Evolutionary conservation across 2,113 vertebrate species (phyloP), one percentile per base, ranked within the genome.

Genomic region (Malaclemys terrapin): DNA sequence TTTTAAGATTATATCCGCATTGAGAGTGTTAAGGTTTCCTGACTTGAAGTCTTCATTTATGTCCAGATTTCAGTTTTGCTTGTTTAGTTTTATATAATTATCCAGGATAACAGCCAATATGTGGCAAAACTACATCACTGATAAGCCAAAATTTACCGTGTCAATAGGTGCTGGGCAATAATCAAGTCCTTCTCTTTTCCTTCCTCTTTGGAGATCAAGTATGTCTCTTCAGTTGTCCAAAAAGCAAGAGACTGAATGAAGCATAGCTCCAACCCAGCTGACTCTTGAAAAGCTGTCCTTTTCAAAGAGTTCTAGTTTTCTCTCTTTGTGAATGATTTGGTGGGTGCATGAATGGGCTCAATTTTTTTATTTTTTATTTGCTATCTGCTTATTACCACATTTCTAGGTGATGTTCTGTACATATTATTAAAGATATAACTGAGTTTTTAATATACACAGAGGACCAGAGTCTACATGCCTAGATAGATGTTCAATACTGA

Each of bases 31-130:
- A 29, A 45, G 38, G 49, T 72, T 84, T 86, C 79, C 75, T 88
- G 45, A 38, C 35, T 31, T 25, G 11, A 85, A 24, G 76, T 0
- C 38, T 65, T 75, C 56, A 20, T 6, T 5, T 88, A 47, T 62
- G 50, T 13, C 25, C 25, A 88, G 29, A 84, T 84, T 17, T 11
- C 14, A 20, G 80, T 91, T 86, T 59, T 91, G 2, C 50, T 88
- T 11, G 82, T 80, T 53, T 78, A 78, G 11, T 93, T 76, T 22
- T 69, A 35, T 35, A 84, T 92, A 92, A 76, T 72, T 52, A 56
- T 50, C 89, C 24, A 62, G 38, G 69, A 22, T 54, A 85, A 7
- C 10, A 35, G 10, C 62, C 85, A 6, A 17, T 27, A 27, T 90
- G 25, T 89, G 1, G 4, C 72, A 89, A 13, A 75, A 27, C 14